Conservation (phyloP, 1,140 invertebrate genomes). For the Branchinecta lynchi region DNA sequence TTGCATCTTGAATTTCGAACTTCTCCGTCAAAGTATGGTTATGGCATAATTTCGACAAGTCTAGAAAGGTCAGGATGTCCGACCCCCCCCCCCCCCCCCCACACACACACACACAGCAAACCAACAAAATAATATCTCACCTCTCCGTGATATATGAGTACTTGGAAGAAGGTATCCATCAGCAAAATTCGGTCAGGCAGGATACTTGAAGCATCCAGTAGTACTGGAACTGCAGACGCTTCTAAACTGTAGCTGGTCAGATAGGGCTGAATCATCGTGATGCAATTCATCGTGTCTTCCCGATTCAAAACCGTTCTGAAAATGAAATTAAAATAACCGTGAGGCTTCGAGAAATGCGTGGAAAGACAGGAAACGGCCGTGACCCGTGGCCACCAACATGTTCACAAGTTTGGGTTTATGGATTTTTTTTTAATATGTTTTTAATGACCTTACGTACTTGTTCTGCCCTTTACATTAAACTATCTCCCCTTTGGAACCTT, state of each 20-base stretch:
- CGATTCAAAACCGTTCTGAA: constrained; percentile 86
- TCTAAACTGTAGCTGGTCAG: constrained; percentile 96
- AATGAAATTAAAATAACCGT: constrained; percentile 25
- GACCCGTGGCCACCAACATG: too few relatives aligned
- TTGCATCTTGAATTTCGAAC: too few relatives aligned
- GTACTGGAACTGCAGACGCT: constrained; percentile 90
- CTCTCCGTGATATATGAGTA: constrained; percentile 98
- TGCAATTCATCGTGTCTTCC: constrained; percentile 89
- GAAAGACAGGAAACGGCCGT: not conserved
- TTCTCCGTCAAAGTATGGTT: too few relatives aligned
- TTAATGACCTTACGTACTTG: too few relatives aligned
- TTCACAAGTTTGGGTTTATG: too few relatives aligned
- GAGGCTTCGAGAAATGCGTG: constrained; percentile 17
- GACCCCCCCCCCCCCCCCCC: not conserved
- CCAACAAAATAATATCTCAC: constrained; percentile 36
- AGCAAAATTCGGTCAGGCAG: constrained; percentile 91
- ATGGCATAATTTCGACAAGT: too few relatives aligned
- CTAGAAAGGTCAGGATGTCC: not conserved
- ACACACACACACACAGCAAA: too few relatives aligned
- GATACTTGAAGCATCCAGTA: constrained; percentile 93
- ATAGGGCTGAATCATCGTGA: constrained; percentile 99
- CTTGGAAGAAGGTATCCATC: constrained; percentile 99
- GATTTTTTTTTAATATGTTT: too few relatives aligned
- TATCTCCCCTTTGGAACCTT: too few relatives aligned
- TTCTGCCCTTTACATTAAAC: too few relatives aligned